phyloP scores from a whole-genome alignment of 2,113 vertebrate genomes.

The Charadrius vociferus region DNA sequence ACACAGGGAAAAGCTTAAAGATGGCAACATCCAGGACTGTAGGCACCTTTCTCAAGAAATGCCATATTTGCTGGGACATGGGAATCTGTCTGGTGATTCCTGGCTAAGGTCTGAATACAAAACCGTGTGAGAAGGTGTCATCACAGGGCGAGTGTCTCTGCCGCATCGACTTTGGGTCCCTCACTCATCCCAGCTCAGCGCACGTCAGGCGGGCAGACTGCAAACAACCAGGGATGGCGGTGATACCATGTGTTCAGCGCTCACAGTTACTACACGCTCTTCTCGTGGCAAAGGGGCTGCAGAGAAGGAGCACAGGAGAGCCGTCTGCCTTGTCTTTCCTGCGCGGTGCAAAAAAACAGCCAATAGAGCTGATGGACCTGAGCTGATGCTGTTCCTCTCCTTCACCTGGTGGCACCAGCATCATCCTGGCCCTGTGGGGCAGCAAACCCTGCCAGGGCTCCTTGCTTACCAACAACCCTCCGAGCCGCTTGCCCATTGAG shows the following conservation, averaged over 20 bases:
- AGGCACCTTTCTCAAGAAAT: neutral
- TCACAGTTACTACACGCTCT: no score
- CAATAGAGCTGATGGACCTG: neutral
- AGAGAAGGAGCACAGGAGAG: neutral
- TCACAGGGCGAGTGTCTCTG: neutral
- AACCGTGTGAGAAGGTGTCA: neutral
- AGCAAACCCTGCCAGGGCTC: neutral
- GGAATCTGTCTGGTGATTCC: neutral
- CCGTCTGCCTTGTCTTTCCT: neutral
- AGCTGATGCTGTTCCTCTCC: neutral
- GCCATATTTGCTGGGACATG: neutral
- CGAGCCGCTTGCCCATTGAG: fast-evolving
- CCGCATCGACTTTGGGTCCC: neutral
- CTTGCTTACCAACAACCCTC: neutral
- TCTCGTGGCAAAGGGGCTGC: no score
- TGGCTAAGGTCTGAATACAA: neutral
- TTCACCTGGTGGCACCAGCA: neutral
- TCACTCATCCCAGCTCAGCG: fast-evolving
- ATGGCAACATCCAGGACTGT: neutral
- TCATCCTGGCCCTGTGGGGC: neutral
- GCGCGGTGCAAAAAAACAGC: fast-evolving
- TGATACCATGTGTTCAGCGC: no score
- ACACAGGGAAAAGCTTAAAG: neutral
- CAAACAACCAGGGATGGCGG: neutral
- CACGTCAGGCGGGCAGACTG: fast-evolving